A percentile compares a stretch with the other conserved stretches of the same genome.
phyloP scores from a whole-genome alignment of 1,140 invertebrate species.

The Mya arenaria region DNA sequence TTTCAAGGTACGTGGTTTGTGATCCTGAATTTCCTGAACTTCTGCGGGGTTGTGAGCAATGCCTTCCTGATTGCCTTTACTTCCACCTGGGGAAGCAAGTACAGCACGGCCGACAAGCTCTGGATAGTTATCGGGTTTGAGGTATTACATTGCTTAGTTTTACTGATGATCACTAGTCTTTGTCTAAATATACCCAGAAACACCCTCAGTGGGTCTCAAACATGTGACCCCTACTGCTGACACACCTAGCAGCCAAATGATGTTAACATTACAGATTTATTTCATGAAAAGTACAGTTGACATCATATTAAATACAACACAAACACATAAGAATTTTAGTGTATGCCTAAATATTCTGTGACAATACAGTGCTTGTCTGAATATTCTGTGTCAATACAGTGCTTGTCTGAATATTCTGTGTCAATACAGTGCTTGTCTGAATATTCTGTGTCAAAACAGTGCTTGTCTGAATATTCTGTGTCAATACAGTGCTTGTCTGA shows the following conservation, averaged over 20 bases:
- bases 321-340: background rate
- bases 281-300: background rate
- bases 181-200: background rate
- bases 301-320: background rate
- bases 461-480: too few species aligned
- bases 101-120: constrained; percentile 67
- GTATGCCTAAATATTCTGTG: too few species aligned
- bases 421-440: too few species aligned
- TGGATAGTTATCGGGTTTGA: constrained; percentile 81
- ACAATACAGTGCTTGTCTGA: too few species aligned
- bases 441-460: too few species aligned
- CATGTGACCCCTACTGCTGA: background rate
- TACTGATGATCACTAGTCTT: background rate
- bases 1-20: constrained; percentile 81
- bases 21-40: constrained; percentile 81
- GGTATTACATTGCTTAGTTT: constrained; percentile 67
- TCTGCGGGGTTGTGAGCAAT: constrained; percentile 81
- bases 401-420: too few species aligned
- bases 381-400: too few species aligned
- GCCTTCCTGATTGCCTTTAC: constrained; percentile 82
- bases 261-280: background rate
- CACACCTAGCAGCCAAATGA: background rate
- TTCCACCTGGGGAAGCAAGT: constrained; percentile 77
- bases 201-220: background rate
- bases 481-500: too few species aligned